Base-by-base conservation (phyloP, 2,888 invertebrate species). In the Chalcosyrphus nemorum region DNA sequence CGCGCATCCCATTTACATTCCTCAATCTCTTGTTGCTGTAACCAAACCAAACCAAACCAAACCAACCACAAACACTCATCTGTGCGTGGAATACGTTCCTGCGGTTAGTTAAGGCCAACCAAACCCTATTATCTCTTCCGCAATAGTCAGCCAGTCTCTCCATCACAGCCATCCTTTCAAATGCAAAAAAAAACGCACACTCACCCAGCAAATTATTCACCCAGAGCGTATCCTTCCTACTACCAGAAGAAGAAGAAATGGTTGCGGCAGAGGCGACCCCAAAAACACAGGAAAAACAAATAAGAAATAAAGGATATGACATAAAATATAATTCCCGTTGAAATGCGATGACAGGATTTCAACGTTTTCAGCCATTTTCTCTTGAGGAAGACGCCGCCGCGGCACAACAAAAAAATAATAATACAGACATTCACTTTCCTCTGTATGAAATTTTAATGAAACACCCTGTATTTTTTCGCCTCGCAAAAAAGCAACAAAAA, bases 261-360 rank as follows among this genome's bases (percentile, higher is more conserved):
- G 29, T 43, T 27, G 32, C 27, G 17, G 43, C 43, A 24, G 24
- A 24, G 52, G n/a, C 24, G 11, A 4, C 43, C 35, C 35, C 29
- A 43, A 24, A 9, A 61, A 59, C 61, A 71, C 21, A 76, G 38
- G 19, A 52, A 81, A 80, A 84, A 45, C 65, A 65, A 78, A 78
- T 68, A 57, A 77, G 38, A 74, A 82, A 61, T 72, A 82, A 84
- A 84, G 84, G 84, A 84, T 84, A 75, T 84, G 84, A 70, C 84
- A 84, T 80, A 63, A 84, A 75, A 84, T 80, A 84, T 84, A 84
- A 84, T 84, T 84, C 84, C 57, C 74, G 84, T 75, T 84, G 80
- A 84, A 84, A 84, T 74, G 84, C 84, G 80, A 80, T 84, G 84
- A 84, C 84, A 84, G 84, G 84, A 84, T 70, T 80, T 84, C 84